phyloP scores from a whole-genome alignment of 2,888 invertebrate genomes.

The Pristionchus fissidentatus region DNA sequence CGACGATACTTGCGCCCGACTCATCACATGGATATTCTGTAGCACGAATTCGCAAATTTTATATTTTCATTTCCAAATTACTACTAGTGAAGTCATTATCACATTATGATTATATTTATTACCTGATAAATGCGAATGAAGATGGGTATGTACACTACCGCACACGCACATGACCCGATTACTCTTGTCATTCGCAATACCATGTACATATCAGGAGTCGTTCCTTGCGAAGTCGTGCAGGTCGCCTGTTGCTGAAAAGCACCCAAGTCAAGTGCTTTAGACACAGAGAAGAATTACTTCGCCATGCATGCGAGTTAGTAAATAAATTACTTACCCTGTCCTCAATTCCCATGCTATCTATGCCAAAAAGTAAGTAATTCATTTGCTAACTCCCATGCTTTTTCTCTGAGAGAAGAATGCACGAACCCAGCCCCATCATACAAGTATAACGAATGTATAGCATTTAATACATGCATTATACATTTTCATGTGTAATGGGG shows the following conservation, averaged over 20 bases:
- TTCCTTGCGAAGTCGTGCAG: constrained; percentile 37
- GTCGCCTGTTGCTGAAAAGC: constrained; percentile 22
- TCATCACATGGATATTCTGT: constrained; percentile 31
- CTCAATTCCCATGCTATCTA: too few species aligned
- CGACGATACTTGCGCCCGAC: constrained; percentile 7
- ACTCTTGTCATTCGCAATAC: constrained; percentile 11
- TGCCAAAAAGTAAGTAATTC: too few species aligned
- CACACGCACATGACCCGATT: constrained; percentile 24
- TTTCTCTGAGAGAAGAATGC: too few species aligned
- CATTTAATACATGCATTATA: too few species aligned
- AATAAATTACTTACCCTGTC: too few species aligned
- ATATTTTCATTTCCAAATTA: neutral
- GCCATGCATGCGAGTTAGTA: too few species aligned
- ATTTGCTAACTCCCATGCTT: too few species aligned
- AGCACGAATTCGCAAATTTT: neutral
- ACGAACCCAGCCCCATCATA: too few species aligned
- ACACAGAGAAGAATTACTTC: too few species aligned
- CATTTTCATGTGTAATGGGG: too few species aligned
- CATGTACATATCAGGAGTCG: constrained; percentile 37
- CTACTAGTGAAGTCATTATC: neutral
- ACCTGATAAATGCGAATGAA: constrained; percentile 19
- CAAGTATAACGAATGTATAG: too few species aligned
- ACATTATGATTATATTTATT: neutral
- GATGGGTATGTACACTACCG: constrained; percentile 21
- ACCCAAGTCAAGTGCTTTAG: neutral